These are phyloP conservation scores for Cygnus olor DNA, from an alignment of 2,797 vertebrate genomes.

Conservation along the genomic window DNA sequence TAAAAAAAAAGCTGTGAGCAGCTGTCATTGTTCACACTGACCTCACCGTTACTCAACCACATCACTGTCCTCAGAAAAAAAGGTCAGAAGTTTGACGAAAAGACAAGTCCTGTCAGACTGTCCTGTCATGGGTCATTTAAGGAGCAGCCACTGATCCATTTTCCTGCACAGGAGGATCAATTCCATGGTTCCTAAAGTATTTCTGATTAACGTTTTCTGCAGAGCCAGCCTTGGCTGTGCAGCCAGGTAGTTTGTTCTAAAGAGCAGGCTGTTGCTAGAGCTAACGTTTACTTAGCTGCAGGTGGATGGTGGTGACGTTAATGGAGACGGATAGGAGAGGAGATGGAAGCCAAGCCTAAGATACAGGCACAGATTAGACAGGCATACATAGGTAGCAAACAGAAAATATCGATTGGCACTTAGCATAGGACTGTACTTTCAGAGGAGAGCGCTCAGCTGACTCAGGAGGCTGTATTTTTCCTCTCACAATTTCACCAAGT, in stretches of 20 bases:
- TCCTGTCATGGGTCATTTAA: background rate
- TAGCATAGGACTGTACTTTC: background rate
- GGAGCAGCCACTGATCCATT: background rate
- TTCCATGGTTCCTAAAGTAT: background rate
- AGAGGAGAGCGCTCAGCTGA: background rate
- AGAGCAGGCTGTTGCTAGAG: background rate
- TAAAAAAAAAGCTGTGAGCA: background rate
- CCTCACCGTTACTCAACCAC: background rate
- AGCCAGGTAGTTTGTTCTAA: background rate
- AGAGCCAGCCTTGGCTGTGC: background rate
- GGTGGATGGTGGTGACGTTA: slow-evolving; percentile 53
- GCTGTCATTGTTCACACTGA: background rate
- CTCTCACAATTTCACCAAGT: background rate
- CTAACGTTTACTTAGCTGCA: slow-evolving; percentile 53
- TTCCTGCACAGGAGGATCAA: background rate
- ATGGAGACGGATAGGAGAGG: background rate
- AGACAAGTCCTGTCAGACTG: background rate
- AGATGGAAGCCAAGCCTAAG: slow-evolving; percentile 42
- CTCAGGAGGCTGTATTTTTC: slow-evolving; percentile 37
- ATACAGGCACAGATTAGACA: slow-evolving; percentile 46
- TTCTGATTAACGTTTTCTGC: slow-evolving; percentile 9
- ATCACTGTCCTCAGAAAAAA: background rate
- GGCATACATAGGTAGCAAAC: background rate
- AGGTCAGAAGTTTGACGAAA: background rate
- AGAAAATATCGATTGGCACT: slow-evolving; percentile 45